Evolutionary conservation across 1,140 invertebrate genomes (phyloP).

Genomic region (Cataglyphis hispanica): DNA sequence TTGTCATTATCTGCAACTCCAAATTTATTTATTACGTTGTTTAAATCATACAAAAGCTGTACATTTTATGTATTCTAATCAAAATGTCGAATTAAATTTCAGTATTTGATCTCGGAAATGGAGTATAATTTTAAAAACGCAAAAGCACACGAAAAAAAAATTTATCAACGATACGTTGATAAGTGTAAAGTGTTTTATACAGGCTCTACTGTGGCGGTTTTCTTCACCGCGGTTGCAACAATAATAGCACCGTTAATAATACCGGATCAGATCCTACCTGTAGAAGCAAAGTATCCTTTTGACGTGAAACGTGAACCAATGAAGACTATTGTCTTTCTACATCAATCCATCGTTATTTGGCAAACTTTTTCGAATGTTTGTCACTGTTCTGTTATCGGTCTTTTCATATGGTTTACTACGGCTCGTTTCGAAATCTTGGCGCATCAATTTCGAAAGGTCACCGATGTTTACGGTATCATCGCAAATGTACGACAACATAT

Average conservation of each 20-base stretch:
- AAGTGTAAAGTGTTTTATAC: constrained; percentile 62
- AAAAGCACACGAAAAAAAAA: constrained; percentile 39
- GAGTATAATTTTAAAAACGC: constrained; percentile 59
- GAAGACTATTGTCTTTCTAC: constrained; percentile 68
- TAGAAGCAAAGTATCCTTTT: constrained; percentile 78
- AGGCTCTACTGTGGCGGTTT: constrained; percentile 50
- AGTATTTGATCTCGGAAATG: constrained; percentile 72
- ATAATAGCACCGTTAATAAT: constrained; percentile 47
- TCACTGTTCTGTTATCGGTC: constrained; percentile 62
- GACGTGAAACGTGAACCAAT: constrained; percentile 64
- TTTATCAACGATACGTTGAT: constrained; percentile 66
- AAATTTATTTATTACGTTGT: not conserved
- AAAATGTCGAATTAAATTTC: not conserved
- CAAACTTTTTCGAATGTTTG: constrained; percentile 71
- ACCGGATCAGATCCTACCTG: constrained; percentile 62
- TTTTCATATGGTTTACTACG: constrained; percentile 69
- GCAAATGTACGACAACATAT: not conserved
- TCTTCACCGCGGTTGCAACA: constrained; percentile 40
- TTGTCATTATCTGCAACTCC: not conserved
- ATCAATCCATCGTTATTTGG: constrained; percentile 71
- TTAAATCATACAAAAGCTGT: no score
- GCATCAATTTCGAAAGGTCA: constrained; percentile 16
- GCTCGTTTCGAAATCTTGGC: constrained; percentile 70
- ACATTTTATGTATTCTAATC: no score
- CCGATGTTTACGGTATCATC: not conserved